phyloP scores from a whole-genome alignment of 2,888 invertebrate species.

The Ctena decussata region DNA sequence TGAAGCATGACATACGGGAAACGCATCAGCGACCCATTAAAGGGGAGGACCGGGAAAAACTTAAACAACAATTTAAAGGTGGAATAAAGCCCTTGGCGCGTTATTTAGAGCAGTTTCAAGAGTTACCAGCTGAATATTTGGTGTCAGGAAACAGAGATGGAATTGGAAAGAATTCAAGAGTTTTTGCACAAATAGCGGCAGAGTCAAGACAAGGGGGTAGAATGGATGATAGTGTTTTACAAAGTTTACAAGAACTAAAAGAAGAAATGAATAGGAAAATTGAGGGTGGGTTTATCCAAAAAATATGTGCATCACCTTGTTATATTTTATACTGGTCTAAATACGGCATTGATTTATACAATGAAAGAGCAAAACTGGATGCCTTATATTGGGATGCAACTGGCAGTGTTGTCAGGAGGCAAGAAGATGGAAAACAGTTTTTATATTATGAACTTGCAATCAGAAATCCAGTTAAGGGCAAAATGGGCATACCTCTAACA shows the following conservation, averaged over 20 bases:
- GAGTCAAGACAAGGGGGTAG: slow-evolving; percentile 6
- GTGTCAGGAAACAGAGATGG: slow-evolving; percentile 3
- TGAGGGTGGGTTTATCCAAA: slow-evolving; percentile 4
- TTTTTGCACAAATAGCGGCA: neutral
- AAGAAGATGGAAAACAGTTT: slow-evolving; percentile 1
- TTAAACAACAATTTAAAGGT: neutral
- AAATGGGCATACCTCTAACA: slow-evolving; percentile 32
- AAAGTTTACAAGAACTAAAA: neutral
- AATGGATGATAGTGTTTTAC: neutral
- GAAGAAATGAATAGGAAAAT: neutral
- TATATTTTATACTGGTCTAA: slow-evolving; percentile 22
- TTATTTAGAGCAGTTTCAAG: neutral
- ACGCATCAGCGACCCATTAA: neutral
- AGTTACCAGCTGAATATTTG: neutral
- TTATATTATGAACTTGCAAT: slow-evolving; percentile 26
- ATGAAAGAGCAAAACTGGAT: neutral
- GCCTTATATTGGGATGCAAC: slow-evolving; percentile 30
- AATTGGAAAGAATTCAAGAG: slow-evolving; percentile 3
- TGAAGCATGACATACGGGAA: slow-evolving; percentile 13
- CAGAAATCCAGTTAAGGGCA: slow-evolving; percentile 12
- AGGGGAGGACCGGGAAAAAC: neutral
- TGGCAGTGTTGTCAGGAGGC: slow-evolving; percentile 14
- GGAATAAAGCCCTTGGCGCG: neutral
- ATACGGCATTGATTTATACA: neutral
- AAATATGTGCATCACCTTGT: slow-evolving; percentile 2